These are phyloP conservation scores for Ceryle rudis DNA, from an alignment of 2,797 vertebrate genomes.

Conservation along the genomic window DNA sequence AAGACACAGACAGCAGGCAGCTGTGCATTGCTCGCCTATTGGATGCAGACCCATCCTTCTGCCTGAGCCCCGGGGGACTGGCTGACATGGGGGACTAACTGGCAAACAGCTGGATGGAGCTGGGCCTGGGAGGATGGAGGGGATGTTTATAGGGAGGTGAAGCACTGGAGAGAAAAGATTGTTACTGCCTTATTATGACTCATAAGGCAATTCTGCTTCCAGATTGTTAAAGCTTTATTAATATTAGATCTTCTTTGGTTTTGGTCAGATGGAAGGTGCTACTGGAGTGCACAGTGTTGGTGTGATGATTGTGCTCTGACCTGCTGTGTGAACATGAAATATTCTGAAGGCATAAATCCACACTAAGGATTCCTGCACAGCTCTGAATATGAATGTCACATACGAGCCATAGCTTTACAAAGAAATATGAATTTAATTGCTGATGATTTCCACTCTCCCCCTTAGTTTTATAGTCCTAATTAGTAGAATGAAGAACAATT, in stretches of 20 bases:
- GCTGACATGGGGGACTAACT: background rate
- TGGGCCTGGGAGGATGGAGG: background rate
- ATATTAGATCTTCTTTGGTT: background rate
- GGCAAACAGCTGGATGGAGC: background rate
- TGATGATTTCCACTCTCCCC: background rate
- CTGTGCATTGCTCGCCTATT: background rate
- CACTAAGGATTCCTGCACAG: background rate
- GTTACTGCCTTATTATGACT: background rate
- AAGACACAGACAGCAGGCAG: background rate
- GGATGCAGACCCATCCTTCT: background rate
- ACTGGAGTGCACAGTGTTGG: background rate
- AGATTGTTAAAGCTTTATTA: background rate
- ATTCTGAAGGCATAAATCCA: background rate
- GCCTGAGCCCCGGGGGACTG: background rate
- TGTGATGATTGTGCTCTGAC: background rate
- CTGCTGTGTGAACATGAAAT: background rate
- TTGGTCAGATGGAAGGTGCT: background rate
- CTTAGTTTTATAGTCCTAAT: constrained; percentile 11
- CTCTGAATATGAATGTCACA: background rate
- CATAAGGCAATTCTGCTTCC: background rate
- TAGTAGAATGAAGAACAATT: constrained; percentile 56
- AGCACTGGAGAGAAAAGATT: background rate
- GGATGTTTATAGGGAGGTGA: background rate
- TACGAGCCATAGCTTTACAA: background rate
- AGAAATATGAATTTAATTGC: background rate